Base-by-base conservation (phyloP, 2,113 vertebrate species). In the Periophthalmodon schlosseri region DNA sequence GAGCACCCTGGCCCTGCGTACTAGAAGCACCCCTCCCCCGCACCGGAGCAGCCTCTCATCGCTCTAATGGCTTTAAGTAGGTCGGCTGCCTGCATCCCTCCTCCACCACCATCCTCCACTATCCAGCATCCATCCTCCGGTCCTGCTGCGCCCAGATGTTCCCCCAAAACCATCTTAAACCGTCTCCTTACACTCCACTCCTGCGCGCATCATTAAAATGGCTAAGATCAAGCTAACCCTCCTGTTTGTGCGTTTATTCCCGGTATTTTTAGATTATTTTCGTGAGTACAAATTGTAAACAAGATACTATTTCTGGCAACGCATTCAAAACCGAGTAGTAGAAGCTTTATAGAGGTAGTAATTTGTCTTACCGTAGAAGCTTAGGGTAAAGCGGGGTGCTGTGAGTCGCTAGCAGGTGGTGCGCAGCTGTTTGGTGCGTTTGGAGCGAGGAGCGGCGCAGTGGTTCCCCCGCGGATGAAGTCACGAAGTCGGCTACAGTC, bases 41-140 rank as follows among this genome's bases (percentile, higher is more conserved):
- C 23, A 34, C 49, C 16, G 49, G 68, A 10, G 61, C 78, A 12
- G 60, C 63, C 69, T 75, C 61, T 78, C 86, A 81, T 91, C 84
- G 24, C 54, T 74, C 58, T 85, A 84, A 87, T 86, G 87, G 89
- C 67, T 89, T 74, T 72, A 77, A 85, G 82, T 88, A 76, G 82
- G 85, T 85, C 84, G 60, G 24, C 76, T 44, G 56, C 39, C 69
- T 12, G 71, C 70, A 56, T 4, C 24, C 49, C 64, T 86, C 76
- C 75, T 76, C 76, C 86, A 75, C 74, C 86, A 76, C 57, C 80
- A 76, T 81, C 88, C 86, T 88, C 89, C 83, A 77, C 73, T 82
- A 74, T 18, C 28, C 73, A 24, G 50, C 20, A 47, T 28, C 54
- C 28, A 23, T 20, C 2, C 74, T 16, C 36, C 34, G 3, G 54